These are phyloP conservation scores for Cygnus buccinator DNA, from an alignment of 2,113 vertebrate species.

Conservation along the genomic window DNA sequence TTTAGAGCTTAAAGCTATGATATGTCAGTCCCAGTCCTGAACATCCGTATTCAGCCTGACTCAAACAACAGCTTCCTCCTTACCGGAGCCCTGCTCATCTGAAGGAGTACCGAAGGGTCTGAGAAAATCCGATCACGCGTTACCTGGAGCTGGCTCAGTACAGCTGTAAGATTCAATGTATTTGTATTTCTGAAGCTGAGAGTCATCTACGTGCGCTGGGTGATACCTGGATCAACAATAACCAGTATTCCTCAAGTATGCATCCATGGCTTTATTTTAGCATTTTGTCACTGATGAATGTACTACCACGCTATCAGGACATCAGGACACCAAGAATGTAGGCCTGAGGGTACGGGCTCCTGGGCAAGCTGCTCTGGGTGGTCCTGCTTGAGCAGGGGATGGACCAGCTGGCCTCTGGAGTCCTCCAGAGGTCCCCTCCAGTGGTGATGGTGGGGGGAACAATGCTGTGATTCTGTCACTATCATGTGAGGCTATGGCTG, in stretches of 20 bases:
- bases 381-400: neutral
- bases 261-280: neutral
- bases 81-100: neutral
- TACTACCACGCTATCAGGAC: neutral
- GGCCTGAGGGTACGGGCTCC: neutral
- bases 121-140: neutral
- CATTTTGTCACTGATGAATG: neutral
- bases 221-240: neutral
- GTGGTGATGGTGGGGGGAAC: too few relatives aligned
- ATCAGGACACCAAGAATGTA: neutral
- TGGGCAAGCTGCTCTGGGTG: neutral
- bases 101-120: neutral
- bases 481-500: neutral
- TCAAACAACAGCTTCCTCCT: neutral
- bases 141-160: neutral
- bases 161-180: neutral
- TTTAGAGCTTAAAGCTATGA: neutral
- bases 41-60: neutral
- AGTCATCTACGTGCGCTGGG: neutral
- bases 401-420: neutral
- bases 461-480: neutral
- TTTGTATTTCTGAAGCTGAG: neutral
- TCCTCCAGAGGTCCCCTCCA: too few relatives aligned
- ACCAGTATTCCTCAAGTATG: neutral
- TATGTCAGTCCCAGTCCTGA: neutral